A percentile compares a stretch with the other conserved stretches of the same genome.
Evolutionary conservation across 2,888 invertebrate species (phyloP).

Genomic region (Dilophus febrilis): DNA sequence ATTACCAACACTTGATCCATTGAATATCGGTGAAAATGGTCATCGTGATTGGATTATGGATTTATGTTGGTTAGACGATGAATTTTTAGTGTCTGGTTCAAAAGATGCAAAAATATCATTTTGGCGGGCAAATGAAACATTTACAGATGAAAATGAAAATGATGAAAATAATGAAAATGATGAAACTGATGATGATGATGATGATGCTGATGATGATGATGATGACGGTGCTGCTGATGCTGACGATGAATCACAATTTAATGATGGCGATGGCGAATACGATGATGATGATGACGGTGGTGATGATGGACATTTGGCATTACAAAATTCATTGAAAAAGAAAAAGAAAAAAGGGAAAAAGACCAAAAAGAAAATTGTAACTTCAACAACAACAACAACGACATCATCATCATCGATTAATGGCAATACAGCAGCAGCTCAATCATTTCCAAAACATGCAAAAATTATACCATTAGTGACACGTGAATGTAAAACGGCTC

Average conservation of each 20-base stretch:
- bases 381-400: too few relatives aligned
- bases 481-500: constrained; percentile 64
- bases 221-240: too few relatives aligned
- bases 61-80: constrained; percentile 91
- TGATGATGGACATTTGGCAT: too few relatives aligned
- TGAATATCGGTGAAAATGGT: constrained; percentile 79
- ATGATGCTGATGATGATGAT: too few relatives aligned
- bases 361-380: background rate
- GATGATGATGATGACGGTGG: too few relatives aligned
- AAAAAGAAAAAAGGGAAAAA: too few relatives aligned
- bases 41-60: constrained; percentile 90
- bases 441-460: constrained; percentile 31
- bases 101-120: constrained; percentile 80
- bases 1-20: constrained; percentile 85
- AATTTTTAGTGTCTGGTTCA: constrained; percentile 85
- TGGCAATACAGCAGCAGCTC: too few relatives aligned
- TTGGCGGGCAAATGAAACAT: constrained; percentile 65
- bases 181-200: constrained; percentile 20
- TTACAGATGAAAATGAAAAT: too few relatives aligned
- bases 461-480: constrained; percentile 51
- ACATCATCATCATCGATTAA: too few relatives aligned
- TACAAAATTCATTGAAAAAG: too few relatives aligned
- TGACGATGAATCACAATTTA: too few relatives aligned
- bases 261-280: too few relatives aligned
- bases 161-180: constrained; percentile 26